Percentiles rank a stretch among this genome's conserved stretches.
These are phyloP conservation scores for Chrysolina americana DNA, from an alignment of 2,888 invertebrate species.

Conservation along the genomic window DNA sequence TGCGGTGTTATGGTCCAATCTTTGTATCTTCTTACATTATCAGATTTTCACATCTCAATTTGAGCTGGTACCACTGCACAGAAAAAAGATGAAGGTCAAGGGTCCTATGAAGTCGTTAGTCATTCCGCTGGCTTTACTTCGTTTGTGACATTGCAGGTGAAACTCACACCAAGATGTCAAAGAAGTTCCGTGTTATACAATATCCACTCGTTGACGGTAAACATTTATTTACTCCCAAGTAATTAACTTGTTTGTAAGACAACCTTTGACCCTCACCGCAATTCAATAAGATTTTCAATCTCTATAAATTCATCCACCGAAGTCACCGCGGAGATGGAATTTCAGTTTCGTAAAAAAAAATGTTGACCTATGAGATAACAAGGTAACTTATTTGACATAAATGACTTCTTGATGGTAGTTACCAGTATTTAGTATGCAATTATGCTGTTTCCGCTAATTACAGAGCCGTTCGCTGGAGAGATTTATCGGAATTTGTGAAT, in stretches of 20 bases:
- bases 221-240: slow-evolving; percentile 13
- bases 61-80: too few species aligned
- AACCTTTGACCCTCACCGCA: slow-evolving; percentile 13
- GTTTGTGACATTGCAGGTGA: neutral
- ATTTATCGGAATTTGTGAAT: slow-evolving; percentile 34
- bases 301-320: slow-evolving; percentile 12
- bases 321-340: slow-evolving; percentile 3
- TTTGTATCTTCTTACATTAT: too few species aligned
- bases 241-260: slow-evolving; percentile 11
- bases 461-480: slow-evolving; percentile 20
- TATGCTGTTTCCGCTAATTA: slow-evolving; percentile 44
- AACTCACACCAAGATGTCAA: neutral
- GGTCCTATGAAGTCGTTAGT: neutral
- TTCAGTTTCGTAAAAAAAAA: neutral
- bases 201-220: neutral
- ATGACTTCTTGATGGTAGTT: slow-evolving; percentile 35
- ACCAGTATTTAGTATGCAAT: slow-evolving; percentile 37
- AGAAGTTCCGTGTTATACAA: neutral
- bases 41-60: too few species aligned
- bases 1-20: too few species aligned
- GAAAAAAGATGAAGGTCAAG: too few species aligned
- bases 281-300: slow-evolving; percentile 17
- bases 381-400: slow-evolving; percentile 29
- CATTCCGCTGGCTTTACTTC: neutral
- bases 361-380: slow-evolving; percentile 30